Percentiles rank a stretch among this genome's conserved stretches.
Evolutionary conservation across 2,797 vertebrate genomes (phyloP).

Genomic region (Crax fasciolata): DNA sequence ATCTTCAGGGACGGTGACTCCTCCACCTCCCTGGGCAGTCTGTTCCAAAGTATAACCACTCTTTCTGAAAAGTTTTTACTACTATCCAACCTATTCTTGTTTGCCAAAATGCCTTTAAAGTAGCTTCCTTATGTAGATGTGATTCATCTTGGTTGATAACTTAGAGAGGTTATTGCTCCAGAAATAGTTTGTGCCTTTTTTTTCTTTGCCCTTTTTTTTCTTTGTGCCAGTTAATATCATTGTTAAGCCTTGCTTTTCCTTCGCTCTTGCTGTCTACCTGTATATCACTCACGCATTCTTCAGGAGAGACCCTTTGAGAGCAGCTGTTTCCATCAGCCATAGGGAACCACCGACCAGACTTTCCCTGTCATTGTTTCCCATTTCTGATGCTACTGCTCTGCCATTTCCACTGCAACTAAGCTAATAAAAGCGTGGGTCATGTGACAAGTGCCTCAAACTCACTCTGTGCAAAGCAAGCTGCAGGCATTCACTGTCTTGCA

Average conservation of each 20-base stretch:
- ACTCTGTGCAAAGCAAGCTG: background rate
- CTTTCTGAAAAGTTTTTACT: too few species aligned
- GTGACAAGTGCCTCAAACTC: constrained; percentile 19
- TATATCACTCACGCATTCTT: background rate
- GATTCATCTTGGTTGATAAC: background rate
- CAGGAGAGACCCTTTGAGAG: background rate
- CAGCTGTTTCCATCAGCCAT: background rate
- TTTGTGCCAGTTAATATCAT: background rate
- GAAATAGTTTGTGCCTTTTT: background rate
- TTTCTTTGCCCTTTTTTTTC: background rate
- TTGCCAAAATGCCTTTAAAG: constrained; percentile 16
- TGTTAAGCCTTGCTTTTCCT: background rate
- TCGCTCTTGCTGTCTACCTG: background rate
- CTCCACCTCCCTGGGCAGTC: too few species aligned
- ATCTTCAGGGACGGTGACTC: too few species aligned
- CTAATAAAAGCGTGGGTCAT: constrained; percentile 15
- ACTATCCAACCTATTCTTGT: background rate
- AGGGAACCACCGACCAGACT: background rate
- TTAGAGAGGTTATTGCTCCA: background rate
- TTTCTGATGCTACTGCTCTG: background rate
- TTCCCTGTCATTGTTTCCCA: background rate
- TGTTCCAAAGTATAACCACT: too few species aligned
- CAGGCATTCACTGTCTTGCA: constrained; percentile 1
- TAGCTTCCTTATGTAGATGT: background rate
- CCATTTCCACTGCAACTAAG: constrained; percentile 15